Evolutionary conservation across 2,113 vertebrate species (phyloP).

Genomic region (Periophthalmodon schlosseri): DNA sequence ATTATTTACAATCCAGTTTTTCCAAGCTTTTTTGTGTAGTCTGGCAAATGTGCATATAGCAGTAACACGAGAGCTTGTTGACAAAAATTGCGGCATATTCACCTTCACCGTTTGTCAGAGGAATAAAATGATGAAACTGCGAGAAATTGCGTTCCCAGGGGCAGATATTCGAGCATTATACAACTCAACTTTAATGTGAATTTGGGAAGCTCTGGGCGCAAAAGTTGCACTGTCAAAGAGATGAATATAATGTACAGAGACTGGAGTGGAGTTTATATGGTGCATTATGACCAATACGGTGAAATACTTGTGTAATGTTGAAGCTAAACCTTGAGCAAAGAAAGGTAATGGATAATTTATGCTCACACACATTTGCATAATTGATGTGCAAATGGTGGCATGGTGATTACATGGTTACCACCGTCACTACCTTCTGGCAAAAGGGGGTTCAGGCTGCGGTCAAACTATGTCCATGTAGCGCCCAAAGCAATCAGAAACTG

Average conservation of each 20-base stretch:
- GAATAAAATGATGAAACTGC: slow-evolving; percentile 34
- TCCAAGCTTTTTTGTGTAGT: background rate
- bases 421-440: background rate
- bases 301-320: background rate
- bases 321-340: background rate
- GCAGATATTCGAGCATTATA: background rate
- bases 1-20: background rate
- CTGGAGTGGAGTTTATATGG: background rate
- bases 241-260: slow-evolving; percentile 6
- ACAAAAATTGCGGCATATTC: background rate
- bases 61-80: background rate
- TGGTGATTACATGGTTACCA: background rate
- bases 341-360: slow-evolving; percentile 1
- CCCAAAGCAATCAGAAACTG: background rate
- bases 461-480: background rate
- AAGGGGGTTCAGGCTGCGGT: background rate
- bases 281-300: background rate
- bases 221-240: background rate
- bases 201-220: slow-evolving; percentile 2
- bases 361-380: background rate
- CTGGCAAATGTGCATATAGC: background rate
- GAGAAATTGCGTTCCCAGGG: slow-evolving; percentile 12
- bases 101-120: background rate
- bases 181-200: slow-evolving; percentile 9
- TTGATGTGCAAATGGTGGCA: background rate